Evolutionary conservation across 2,888 invertebrate species (phyloP).

Genomic region (Stenolophus ochropezus): DNA sequence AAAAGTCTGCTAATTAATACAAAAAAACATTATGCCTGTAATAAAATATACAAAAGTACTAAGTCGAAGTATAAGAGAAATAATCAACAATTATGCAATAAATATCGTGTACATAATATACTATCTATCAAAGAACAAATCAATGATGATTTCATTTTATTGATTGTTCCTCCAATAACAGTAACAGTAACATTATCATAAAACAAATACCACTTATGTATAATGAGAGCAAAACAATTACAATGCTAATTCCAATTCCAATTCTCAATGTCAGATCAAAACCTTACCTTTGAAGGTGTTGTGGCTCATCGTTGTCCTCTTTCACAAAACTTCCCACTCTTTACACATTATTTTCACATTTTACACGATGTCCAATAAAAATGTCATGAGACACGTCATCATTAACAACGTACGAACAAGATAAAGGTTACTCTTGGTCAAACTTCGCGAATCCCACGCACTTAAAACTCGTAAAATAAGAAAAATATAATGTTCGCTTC

Average conservation of each 20-base stretch:
- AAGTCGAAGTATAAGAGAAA: too few relatives aligned
- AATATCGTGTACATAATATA: background rate
- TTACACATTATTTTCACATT: slow-evolving; percentile 31
- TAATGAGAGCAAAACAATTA: background rate
- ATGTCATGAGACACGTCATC: slow-evolving; percentile 12
- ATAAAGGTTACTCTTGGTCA: slow-evolving; percentile 5
- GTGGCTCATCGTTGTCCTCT: slow-evolving; percentile 17
- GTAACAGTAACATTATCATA: background rate
- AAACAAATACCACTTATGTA: background rate
- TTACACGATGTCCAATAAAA: slow-evolving; percentile 34
- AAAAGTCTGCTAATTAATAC: too few relatives aligned
- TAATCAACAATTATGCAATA: too few relatives aligned
- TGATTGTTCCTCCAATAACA: background rate
- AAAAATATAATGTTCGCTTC: background rate
- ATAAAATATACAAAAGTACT: too few relatives aligned
- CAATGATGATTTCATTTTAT: background rate
- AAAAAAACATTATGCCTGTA: too few relatives aligned
- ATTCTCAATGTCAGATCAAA: background rate
- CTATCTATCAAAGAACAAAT: background rate
- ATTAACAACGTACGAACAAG: slow-evolving; percentile 16
- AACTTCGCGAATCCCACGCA: slow-evolving; percentile 10
- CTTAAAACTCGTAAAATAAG: slow-evolving; percentile 10
- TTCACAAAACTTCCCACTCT: slow-evolving; percentile 18
- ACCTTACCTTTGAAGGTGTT: slow-evolving; percentile 2
- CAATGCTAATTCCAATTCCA: background rate